Evolutionary conservation across 2,888 invertebrate genomes (phyloP).

Genomic region (Xestia xanthographa): DNA sequence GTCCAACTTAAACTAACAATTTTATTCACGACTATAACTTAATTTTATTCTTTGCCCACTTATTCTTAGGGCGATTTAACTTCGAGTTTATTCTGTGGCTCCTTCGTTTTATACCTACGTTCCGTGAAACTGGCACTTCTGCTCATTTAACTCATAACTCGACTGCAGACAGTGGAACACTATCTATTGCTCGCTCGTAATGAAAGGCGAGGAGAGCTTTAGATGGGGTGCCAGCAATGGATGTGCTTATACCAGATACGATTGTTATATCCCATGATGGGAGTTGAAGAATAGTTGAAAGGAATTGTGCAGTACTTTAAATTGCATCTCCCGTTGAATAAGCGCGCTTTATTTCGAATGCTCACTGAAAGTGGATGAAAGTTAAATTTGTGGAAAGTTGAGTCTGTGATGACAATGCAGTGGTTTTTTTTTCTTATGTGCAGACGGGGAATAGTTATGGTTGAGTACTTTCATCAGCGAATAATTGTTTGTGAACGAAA

Average conservation of each 20-base stretch:
- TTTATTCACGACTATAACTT: constrained; percentile 53
- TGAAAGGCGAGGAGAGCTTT: not conserved
- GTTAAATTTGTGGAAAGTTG: constrained; percentile 65
- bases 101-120: constrained; percentile 57
- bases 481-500: not conserved
- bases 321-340: constrained; percentile 67
- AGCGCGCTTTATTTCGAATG: constrained; percentile 61
- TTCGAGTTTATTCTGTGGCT: constrained; percentile 65
- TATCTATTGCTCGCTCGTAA: constrained; percentile 56
- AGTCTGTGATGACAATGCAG: constrained; percentile 43
- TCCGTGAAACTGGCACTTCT: constrained; percentile 60
- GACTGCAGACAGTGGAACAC: constrained; percentile 23
- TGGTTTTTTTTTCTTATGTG: constrained; percentile 29
- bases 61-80: constrained; percentile 66
- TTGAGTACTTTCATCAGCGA: constrained; percentile 18
- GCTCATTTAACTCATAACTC: constrained; percentile 54
- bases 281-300: constrained; percentile 52
- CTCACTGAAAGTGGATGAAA: constrained; percentile 55
- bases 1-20: constrained; percentile 50
- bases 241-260: constrained; percentile 26
- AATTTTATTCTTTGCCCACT: constrained; percentile 63
- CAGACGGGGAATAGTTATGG: constrained; percentile 17
- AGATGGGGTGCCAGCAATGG: constrained; percentile 46
- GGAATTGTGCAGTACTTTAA: constrained; percentile 68
- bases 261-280: constrained; percentile 27